Base-by-base conservation (phyloP, 2,888 invertebrate genomes). In the Lycophotia porphyrea region DNA sequence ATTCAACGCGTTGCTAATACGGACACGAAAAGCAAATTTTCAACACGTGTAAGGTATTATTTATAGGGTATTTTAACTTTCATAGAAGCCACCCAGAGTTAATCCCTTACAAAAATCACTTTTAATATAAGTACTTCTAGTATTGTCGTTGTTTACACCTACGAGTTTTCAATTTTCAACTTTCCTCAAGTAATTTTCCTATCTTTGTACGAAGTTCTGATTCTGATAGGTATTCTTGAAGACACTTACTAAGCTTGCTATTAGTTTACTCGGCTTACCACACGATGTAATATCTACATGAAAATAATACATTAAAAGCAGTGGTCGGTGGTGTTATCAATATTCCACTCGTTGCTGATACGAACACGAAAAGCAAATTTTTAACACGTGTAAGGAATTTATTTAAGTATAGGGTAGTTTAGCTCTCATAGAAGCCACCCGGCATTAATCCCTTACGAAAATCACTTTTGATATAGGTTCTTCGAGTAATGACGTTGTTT, bases 31-130 rank as follows among this genome's bases (percentile, higher is more conserved):
- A 39, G 49, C 21, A 72, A 72, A 78, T 63, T 67, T n/a, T 70
- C 55, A 34, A 68, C 77, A 61, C 70, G n/a, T 70, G 65, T 63
- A 79, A 82, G 73, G 44, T n/a, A 87, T 85, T 86, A 87, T 85
- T 80, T 83, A 87, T 63, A 65, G 75, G 13, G 67, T 76, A 72
- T 69, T 76, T 76, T 74, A 70, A 55, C 65, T 71, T 67, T 49
- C 63, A 49, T 67, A 64, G 58, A 76, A 58, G 58, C 58, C 71
- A 64, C 27, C 36, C 71, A 47, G 61, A 76, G 75, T 81, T 80
- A 77, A 74, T 81, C 36, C 58, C 21, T 42, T 75, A 67, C 49
- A 74, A 64, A 78, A 78, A 76, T 75, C 58, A 52, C 65, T 87
- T 77, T 67, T 76, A 69, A 65, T 52, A 68, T 52, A 63, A 36